Evolutionary conservation across 2,888 invertebrate genomes (phyloP).

Genomic region (Branchipolynoe longqiensis): DNA sequence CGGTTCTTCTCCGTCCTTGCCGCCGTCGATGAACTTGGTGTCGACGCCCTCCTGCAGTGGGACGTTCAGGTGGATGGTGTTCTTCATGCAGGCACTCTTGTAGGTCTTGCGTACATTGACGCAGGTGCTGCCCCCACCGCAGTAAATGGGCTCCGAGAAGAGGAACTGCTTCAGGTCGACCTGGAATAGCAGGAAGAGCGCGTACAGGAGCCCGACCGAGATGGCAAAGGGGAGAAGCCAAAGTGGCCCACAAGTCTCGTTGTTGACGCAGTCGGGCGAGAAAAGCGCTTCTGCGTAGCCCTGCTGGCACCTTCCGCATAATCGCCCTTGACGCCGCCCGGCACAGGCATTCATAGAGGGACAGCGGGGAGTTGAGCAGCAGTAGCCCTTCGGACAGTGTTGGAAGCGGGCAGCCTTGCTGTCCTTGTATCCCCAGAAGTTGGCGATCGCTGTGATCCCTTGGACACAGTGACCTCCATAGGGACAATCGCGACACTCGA

Average conservation of each 20-base stretch:
- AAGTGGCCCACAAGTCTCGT: conserved; percentile 63
- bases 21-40: conserved; percentile 50
- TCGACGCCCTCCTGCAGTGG: conserved; percentile 49
- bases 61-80: conserved; percentile 49
- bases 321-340: conserved; percentile 61
- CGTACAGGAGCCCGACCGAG: conserved; percentile 63
- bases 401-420: conserved; percentile 63
- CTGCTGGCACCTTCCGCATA: conserved; percentile 66
- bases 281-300: conserved; percentile 67
- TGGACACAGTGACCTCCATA: conserved; percentile 68
- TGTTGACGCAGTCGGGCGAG: conserved; percentile 64
- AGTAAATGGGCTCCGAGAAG: conserved; percentile 60
- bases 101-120: conserved; percentile 29
- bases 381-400: conserved; percentile 69
- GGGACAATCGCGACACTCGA: conserved; percentile 67
- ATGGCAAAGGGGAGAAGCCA: conserved; percentile 64
- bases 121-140: conserved; percentile 14
- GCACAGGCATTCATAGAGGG: conserved; percentile 62
- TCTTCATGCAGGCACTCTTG: conserved; percentile 44
- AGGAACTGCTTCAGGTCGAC: conserved; percentile 66
- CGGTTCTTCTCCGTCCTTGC: conserved; percentile 19
- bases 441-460: conserved; percentile 67
- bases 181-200: conserved; percentile 66
- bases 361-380: conserved; percentile 65
- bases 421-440: conserved; percentile 68